Evolutionary conservation across 2,888 invertebrate genomes (phyloP).

Genomic region (Leptura quadrifasciata): DNA sequence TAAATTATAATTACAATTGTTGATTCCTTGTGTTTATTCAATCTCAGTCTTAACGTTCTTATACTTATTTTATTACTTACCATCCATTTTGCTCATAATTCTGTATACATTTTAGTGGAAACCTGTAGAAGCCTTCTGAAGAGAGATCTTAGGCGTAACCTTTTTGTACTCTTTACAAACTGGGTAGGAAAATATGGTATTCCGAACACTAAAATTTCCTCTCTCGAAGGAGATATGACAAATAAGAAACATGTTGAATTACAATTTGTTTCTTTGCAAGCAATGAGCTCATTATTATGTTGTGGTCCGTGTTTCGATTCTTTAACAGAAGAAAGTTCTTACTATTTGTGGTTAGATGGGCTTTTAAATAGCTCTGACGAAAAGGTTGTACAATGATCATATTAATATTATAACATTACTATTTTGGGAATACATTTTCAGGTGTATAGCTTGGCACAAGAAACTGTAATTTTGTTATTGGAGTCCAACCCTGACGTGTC

Average conservation of each 20-base stretch:
- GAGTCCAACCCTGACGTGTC: conserved; percentile 97
- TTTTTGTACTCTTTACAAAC: conserved; percentile 93
- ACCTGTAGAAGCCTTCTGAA: conserved; percentile 89
- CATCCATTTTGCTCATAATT: conserved; percentile 38
- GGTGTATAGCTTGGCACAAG: conserved; percentile 93
- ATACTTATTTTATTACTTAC: no score
- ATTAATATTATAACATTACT: not conserved
- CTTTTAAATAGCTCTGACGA: conserved; percentile 91
- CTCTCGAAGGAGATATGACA: conserved; percentile 58
- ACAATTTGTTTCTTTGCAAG: conserved; percentile 79
- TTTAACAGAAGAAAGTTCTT: conserved; percentile 91
- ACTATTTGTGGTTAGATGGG: conserved; percentile 95
- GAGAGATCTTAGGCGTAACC: conserved; percentile 88
- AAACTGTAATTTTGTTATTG: conserved; percentile 93
- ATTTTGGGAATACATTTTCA: conserved; percentile 70
- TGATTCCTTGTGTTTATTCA: no score
- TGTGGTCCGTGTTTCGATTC: conserved; percentile 97
- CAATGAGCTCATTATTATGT: conserved; percentile 96
- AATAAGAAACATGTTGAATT: conserved; percentile 73
- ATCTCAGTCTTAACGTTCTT: no score
- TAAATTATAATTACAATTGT: no score
- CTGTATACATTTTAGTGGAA: conserved; percentile 82
- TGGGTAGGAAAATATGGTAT: conserved; percentile 95
- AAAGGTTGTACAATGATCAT: conserved; percentile 78
- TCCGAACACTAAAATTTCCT: conserved; percentile 74